These are phyloP conservation scores for Valencia hispanica DNA, from an alignment of 2,797 vertebrate species.

Conservation along the genomic window DNA sequence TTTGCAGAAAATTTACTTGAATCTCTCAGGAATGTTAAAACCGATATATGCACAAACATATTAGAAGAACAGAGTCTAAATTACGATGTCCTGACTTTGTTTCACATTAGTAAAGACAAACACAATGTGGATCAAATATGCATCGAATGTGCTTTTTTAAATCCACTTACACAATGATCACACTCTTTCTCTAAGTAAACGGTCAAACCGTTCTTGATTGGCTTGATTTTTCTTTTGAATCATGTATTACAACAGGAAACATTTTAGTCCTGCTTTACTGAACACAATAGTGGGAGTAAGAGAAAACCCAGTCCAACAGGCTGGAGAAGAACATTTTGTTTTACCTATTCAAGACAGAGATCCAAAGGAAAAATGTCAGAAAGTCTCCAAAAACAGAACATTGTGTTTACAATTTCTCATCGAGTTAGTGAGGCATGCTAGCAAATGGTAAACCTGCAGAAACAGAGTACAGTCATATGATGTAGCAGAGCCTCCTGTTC, in stretches of 20 bases:
- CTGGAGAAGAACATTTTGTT: not conserved
- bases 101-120: no score
- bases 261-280: not conserved
- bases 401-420: conserved; percentile 11
- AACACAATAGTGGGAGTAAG: not conserved
- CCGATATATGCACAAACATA: no score
- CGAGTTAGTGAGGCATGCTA: not conserved
- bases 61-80: no score
- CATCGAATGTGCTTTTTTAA: no score
- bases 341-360: not conserved
- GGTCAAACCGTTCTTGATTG: not conserved
- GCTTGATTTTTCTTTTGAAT: not conserved
- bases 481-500: conserved; percentile 46
- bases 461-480: conserved; percentile 10
- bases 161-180: no score
- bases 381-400: not conserved
- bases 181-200: no score
- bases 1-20: no score
- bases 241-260: not conserved
- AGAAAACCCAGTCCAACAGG: not conserved
- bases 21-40: no score
- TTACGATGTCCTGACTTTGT: no score
- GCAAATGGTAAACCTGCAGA: not conserved
- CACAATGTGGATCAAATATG: no score
- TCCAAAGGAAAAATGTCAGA: not conserved